Evolutionary conservation across 92 coral and sea anemone genomes (phyloP), one percentile per base, ranked within the genome.

Genomic region (Heliopora coerulea): DNA sequence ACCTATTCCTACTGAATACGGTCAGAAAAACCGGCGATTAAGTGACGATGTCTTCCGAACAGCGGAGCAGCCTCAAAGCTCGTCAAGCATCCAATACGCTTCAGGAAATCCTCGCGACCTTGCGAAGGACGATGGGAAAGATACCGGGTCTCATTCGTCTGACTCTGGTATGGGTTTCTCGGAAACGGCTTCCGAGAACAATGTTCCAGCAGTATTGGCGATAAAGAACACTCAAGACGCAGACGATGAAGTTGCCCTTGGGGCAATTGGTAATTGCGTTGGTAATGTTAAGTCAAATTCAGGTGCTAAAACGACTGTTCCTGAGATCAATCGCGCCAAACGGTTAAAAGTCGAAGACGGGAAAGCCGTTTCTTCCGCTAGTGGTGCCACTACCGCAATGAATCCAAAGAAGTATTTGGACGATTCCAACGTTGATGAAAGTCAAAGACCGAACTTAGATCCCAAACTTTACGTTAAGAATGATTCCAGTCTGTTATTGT

Each of bases 101-200:
- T 15, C 2, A 2, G 52, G n/a, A 15, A 46, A 46, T n/a, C 17
- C 29, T 0, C 12, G 3, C 70, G 59, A 49, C 20, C 74, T 46
- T 27, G 59, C 59, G 21, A 44, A 15, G 44, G 52, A 70, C 62
- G 64, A 70, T n/a, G 63, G 49, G 50, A 54, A 17, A 56, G 77
- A 32, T 31, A 30, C 77, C 1, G 64, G 77, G 59, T 67, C 74
- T 11, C 58, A 67, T 40, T 70, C 77, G 14, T 70, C 77, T 29
- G 77, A 70, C 63, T 70, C 77, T 28, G 77, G 77, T 37, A 70
- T 70, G 77, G 77, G 77, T 24, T 52, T 54, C 61, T 70, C 77
- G 8, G 77, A 70, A 28, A 70, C 77, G 14, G 77, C 77, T 30
- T 70, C 77, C 18, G 77, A 54, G 21, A 20, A 70, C 49, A 70